These are phyloP conservation scores for Therioaphis trifolii DNA, from an alignment of 2,888 invertebrate genomes.

Conservation along the genomic window DNA sequence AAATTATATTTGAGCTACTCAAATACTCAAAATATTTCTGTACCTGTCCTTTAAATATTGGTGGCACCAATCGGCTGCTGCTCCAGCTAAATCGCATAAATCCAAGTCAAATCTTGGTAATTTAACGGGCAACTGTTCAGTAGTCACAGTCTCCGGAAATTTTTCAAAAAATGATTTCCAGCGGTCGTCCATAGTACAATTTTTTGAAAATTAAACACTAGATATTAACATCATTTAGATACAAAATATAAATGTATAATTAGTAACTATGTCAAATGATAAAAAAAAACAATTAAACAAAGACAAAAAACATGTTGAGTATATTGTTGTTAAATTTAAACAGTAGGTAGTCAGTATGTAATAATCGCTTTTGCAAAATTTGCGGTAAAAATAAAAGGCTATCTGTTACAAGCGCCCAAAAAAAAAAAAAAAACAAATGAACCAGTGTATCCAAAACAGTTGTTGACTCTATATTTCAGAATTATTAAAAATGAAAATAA, in stretches of 20 bases:
- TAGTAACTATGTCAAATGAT: too few relatives aligned
- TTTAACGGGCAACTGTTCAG: conserved; percentile 80
- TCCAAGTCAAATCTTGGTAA: conserved; percentile 70
- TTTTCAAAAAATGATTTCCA: conserved; percentile 48
- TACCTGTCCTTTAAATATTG: conserved; percentile 83
- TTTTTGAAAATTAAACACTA: not conserved
- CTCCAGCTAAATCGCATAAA: conserved; percentile 79
- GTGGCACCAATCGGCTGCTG: conserved; percentile 80
- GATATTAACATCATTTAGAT: not conserved
- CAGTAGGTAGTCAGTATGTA: not conserved
- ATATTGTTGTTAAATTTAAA: not conserved
- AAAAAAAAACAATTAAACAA: not conserved
- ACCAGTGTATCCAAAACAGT: conserved; percentile 51
- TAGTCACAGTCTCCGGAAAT: conserved; percentile 40
- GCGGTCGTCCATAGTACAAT: conserved; percentile 36
- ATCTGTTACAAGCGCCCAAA: not conserved
- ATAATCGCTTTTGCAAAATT: conserved; percentile 29
- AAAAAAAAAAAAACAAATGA: conserved; percentile 1
- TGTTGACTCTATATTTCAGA: not conserved
- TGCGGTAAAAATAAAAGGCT: conserved; percentile 44
- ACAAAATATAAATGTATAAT: not conserved
- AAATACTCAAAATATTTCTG: conserved; percentile 68
- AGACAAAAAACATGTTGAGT: not conserved
- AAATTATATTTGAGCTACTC: not conserved
- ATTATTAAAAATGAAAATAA: not conserved